A percentile compares a stretch with the other conserved stretches of the same genome.
phyloP scores from a whole-genome alignment of 2,113 vertebrate genomes.

The Polypterus bichir region DNA sequence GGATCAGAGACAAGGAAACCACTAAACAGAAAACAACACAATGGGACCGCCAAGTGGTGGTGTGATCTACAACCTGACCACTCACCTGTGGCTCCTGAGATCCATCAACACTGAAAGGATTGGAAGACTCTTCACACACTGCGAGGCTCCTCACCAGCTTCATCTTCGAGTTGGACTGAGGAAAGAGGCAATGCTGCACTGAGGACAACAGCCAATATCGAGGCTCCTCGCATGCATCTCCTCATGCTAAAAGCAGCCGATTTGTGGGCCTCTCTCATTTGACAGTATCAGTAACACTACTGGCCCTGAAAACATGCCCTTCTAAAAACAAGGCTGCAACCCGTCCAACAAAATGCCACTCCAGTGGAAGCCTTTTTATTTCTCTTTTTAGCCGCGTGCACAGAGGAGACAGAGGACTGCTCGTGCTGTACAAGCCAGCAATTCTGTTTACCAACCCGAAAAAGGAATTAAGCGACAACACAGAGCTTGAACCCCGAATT shows the following conservation, averaged over 20 bases:
- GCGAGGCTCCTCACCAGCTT: slow-evolving; percentile 93
- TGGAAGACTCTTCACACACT: slow-evolving; percentile 88
- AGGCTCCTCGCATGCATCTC: no score
- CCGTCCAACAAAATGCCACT: not conserved
- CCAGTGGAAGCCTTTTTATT: not conserved
- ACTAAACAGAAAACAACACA: no score
- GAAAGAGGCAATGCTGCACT: not conserved
- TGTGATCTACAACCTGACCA: not conserved
- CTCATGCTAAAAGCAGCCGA: no score
- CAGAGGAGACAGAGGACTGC: no score
- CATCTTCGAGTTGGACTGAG: slow-evolving; percentile 90
- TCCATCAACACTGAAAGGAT: slow-evolving; percentile 70
- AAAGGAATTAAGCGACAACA: no score
- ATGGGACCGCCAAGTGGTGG: no score
- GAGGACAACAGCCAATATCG: no score
- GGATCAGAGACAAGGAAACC: not conserved
- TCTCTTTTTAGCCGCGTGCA: no score
- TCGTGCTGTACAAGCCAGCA: no score
- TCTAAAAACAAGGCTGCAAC: not conserved
- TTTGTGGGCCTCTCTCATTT: no score
- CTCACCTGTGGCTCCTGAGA: slow-evolving; percentile 71
- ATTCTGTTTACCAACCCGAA: no score
- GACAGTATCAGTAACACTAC: no score
- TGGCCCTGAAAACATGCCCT: not conserved
- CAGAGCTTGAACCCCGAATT: not conserved